These are phyloP conservation scores for Leptocoma aspasia DNA, from an alignment of 2,113 vertebrate genomes.

Conservation along the genomic window DNA sequence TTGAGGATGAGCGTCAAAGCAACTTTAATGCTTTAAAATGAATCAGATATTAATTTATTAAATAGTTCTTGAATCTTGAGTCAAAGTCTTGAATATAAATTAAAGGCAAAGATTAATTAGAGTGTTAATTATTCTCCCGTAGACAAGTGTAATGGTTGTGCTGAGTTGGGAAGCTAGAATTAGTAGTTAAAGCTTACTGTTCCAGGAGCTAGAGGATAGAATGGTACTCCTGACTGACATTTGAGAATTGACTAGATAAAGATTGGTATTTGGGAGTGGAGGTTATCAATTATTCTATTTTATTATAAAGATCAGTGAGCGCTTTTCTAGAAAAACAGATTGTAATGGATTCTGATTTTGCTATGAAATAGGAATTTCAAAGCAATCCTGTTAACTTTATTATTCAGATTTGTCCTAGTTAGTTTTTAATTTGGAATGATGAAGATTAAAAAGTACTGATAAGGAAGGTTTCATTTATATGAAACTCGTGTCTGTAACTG, in stretches of 20 bases:
- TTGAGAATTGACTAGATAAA: not conserved
- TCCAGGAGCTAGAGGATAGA: not conserved
- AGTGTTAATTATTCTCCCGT: not conserved
- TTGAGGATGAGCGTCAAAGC: not conserved
- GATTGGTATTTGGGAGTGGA: not conserved
- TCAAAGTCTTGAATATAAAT: not conserved
- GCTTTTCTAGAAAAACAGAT: not conserved
- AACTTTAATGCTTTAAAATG: not conserved
- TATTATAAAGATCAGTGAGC: not conserved
- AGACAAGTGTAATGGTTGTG: not conserved
- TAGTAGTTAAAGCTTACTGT: not conserved
- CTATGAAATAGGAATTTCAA: not conserved
- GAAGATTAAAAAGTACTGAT: not conserved
- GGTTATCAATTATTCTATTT: not conserved
- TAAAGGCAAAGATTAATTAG: not conserved
- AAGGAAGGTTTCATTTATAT: not conserved
- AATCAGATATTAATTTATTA: not conserved
- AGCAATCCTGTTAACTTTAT: not conserved
- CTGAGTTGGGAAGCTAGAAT: not conserved
- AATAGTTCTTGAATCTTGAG: not conserved
- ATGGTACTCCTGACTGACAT: not conserved
- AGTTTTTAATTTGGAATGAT: not conserved
- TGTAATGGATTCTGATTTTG: not conserved
- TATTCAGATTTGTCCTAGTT: not conserved
- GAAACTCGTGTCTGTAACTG: not conserved